These are phyloP conservation scores for Oscheius sp. DNA, from an alignment of 2,888 invertebrate genomes.

Conservation along the genomic window DNA sequence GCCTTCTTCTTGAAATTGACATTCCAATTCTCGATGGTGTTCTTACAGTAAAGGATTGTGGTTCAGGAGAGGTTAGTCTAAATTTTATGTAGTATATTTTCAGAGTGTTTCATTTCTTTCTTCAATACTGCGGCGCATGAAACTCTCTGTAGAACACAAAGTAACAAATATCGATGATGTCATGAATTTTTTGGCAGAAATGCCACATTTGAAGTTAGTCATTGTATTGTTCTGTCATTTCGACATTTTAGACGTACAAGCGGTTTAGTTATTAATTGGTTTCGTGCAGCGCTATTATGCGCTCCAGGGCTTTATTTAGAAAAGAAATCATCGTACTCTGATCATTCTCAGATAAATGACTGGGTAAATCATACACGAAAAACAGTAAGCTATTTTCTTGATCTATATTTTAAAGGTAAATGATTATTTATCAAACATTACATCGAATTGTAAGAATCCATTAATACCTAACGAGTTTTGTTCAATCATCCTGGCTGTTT, in stretches of 20 bases:
- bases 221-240: background rate
- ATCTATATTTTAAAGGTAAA: conserved; percentile 2
- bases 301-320: conserved; percentile 1
- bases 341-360: conserved; percentile 15
- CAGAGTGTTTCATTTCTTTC: conserved; percentile 21
- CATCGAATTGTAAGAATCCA: background rate
- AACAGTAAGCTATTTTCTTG: background rate
- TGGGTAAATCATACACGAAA: background rate
- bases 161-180: background rate
- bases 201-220: conserved; percentile 3
- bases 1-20: conserved; percentile 1
- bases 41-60: conserved; percentile 1
- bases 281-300: background rate
- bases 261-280: conserved; percentile 1
- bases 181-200: background rate
- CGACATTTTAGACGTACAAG: background rate
- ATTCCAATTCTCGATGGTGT: conserved; percentile 8
- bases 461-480: conserved; percentile 13
- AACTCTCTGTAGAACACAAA: background rate
- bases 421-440: background rate
- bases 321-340: background rate
- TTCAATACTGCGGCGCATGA: conserved; percentile 6
- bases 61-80: background rate
- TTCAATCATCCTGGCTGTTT: background rate
- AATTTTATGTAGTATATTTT: background rate